These are phyloP conservation scores for Lacanobia wlatinum DNA, from an alignment of 2,888 invertebrate species.

Conservation along the genomic window DNA sequence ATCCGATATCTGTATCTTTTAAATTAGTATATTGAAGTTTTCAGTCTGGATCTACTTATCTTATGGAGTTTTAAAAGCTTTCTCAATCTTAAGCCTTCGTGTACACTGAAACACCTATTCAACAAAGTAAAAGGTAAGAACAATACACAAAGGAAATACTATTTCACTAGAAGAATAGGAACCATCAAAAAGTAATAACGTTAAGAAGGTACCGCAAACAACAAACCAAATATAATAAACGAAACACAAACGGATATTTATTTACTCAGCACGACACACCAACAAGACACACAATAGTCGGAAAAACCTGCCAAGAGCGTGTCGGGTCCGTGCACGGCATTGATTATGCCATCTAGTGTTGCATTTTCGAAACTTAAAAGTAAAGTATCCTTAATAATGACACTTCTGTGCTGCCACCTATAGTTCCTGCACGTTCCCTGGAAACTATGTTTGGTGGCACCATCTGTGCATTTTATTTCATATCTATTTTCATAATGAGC, in stretches of 20 bases:
- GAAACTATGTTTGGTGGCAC: too few relatives aligned
- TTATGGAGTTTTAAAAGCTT: background rate
- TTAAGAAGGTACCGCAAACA: background rate
- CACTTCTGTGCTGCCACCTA: too few relatives aligned
- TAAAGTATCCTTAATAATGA: too few relatives aligned
- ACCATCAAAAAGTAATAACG: background rate
- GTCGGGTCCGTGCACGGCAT: too few relatives aligned
- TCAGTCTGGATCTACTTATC: too few relatives aligned
- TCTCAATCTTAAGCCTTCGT: too few relatives aligned
- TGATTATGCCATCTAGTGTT: too few relatives aligned
- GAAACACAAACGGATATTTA: background rate
- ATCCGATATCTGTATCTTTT: too few relatives aligned
- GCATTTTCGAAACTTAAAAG: too few relatives aligned
- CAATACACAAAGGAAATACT: constrained; percentile 4
- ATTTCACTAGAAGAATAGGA: constrained; percentile 1
- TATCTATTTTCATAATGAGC: too few relatives aligned
- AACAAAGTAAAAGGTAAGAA: background rate
- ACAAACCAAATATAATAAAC: background rate
- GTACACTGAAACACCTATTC: background rate
- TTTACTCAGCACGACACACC: background rate
- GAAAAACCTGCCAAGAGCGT: background rate
- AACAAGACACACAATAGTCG: background rate
- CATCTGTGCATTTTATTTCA: too few relatives aligned
- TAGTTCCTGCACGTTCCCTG: too few relatives aligned
- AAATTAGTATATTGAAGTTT: background rate